Evolutionary conservation across 2,888 invertebrate genomes (phyloP).

Genomic region (Eustalomyia histrio): DNA sequence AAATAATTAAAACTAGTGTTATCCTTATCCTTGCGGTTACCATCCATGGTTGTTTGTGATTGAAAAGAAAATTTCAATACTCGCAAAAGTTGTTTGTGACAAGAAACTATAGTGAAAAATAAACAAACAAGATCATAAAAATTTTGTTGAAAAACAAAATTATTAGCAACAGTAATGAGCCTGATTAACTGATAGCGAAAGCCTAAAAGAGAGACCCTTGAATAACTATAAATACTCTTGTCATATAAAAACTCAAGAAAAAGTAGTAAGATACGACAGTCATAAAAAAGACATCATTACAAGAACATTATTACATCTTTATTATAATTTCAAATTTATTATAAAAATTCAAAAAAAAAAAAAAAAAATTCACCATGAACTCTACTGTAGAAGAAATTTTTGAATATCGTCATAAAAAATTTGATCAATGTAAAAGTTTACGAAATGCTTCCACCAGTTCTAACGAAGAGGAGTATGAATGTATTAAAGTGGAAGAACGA

Average conservation of each 20-base stretch:
- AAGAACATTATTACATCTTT: slow-evolving; percentile 13
- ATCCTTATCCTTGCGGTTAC: too few relatives aligned
- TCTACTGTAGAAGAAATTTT: slow-evolving; percentile 1
- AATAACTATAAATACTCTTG: slow-evolving; percentile 11
- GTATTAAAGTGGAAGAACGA: slow-evolving; percentile 25
- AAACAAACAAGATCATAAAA: slow-evolving; percentile 48
- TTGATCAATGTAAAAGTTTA: slow-evolving; percentile 66
- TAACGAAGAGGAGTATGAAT: not conserved
- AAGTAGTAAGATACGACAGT: slow-evolving; percentile 1
- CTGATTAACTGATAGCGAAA: slow-evolving; percentile 8
- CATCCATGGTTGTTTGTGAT: slow-evolving; percentile 18
- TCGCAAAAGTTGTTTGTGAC: not conserved
- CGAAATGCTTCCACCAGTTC: slow-evolving; percentile 40
- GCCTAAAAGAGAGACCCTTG: not conserved
- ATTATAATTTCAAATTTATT: not conserved
- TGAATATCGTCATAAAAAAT: slow-evolving; percentile 74
- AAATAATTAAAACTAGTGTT: too few relatives aligned
- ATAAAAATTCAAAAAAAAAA: not conserved
- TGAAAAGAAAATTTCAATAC: too few relatives aligned
- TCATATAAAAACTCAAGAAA: slow-evolving; percentile 19
- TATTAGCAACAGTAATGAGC: slow-evolving; percentile 47
- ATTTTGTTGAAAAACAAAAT: slow-evolving; percentile 36
- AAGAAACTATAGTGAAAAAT: slow-evolving; percentile 22
- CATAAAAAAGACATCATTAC: not conserved
- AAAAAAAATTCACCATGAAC: not conserved